A percentile compares a stretch with the other conserved stretches of the same genome.
Evolutionary conservation across 2,797 vertebrate genomes (phyloP).

Genomic region (Anabacerthia variegaticeps): DNA sequence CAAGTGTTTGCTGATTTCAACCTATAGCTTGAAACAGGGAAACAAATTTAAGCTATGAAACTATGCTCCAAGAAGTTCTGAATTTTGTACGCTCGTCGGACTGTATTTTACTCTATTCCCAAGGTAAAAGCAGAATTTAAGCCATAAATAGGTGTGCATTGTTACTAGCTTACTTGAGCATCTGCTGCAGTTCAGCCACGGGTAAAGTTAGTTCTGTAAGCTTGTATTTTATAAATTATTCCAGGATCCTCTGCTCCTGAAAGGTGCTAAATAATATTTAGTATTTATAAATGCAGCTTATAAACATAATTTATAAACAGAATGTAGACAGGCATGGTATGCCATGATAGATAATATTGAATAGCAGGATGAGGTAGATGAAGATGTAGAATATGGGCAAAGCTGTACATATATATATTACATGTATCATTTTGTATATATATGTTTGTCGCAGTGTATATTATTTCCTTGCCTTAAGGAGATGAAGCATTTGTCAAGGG

Average conservation of each 20-base stretch:
- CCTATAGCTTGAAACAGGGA: neutral
- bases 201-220: neutral
- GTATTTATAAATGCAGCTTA: neutral
- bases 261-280: neutral
- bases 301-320: neutral
- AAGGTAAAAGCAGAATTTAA: neutral
- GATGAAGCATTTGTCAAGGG: neutral
- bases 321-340: neutral
- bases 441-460: neutral
- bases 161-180: neutral
- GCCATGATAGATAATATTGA: neutral
- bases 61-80: neutral
- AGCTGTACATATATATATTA: neutral
- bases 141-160: neutral
- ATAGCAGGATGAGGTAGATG: neutral
- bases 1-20: neutral
- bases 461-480: neutral
- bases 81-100: neutral
- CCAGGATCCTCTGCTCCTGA: neutral
- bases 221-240: neutral
- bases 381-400: neutral
- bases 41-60: neutral
- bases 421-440: neutral
- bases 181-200: neutral
- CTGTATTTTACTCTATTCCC: neutral